These are phyloP conservation scores for Xyrauchen texanus DNA, from an alignment of 2,113 vertebrate species.

Conservation along the genomic window DNA sequence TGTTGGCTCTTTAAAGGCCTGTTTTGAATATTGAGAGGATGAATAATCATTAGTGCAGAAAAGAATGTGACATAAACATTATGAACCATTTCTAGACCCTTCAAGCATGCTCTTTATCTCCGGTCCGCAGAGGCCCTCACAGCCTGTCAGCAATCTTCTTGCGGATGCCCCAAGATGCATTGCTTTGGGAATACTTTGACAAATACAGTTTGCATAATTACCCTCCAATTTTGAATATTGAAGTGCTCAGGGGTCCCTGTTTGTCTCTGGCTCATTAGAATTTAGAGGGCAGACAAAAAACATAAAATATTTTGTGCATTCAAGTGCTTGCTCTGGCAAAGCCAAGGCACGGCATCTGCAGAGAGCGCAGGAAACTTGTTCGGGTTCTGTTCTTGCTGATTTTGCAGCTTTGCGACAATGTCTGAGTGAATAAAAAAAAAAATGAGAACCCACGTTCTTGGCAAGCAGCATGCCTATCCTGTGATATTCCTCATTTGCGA, in stretches of 20 bases:
- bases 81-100: slow-evolving; percentile 47
- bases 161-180: slow-evolving; percentile 43
- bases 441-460: slow-evolving; percentile 20
- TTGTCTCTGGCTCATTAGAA: slow-evolving; percentile 42
- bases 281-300: slow-evolving; percentile 41
- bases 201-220: slow-evolving; percentile 60
- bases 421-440: not conserved
- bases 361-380: not conserved
- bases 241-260: slow-evolving; percentile 44
- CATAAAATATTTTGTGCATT: slow-evolving; percentile 16
- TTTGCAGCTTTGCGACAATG: not conserved
- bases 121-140: slow-evolving; percentile 46
- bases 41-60: slow-evolving; percentile 33
- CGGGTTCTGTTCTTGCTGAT: not conserved
- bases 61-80: slow-evolving; percentile 49
- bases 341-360: slow-evolving; percentile 9
- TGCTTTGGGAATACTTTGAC: slow-evolving; percentile 52
- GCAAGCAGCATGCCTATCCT: slow-evolving; percentile 27
- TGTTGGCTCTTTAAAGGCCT: slow-evolving; percentile 3
- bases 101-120: slow-evolving; percentile 54
- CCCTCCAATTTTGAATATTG: slow-evolving; percentile 45
- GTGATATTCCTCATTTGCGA: slow-evolving; percentile 23
- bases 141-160: slow-evolving; percentile 50
- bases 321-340: not conserved
- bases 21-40: slow-evolving; percentile 28